Evolutionary conservation across 2,888 invertebrate genomes (phyloP), one percentile per base, ranked within the genome.

Genomic region (Germaria angustata): DNA sequence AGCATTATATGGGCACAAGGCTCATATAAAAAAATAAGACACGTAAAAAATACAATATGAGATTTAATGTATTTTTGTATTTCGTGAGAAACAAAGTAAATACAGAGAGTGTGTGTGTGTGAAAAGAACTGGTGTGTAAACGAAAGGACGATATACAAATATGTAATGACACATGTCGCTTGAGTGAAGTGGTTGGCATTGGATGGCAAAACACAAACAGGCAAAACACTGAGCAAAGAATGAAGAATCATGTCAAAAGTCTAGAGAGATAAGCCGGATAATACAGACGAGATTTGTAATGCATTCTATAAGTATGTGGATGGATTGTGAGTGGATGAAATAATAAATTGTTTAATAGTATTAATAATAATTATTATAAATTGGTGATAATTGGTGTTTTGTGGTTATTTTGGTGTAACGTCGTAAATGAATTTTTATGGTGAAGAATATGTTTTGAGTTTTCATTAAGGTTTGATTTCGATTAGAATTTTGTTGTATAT

Each of bases 401-500:
- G 59, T 61, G 55, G 36, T 39, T 59, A 36, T 53, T 28, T 71
- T 51, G 65, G 63, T 55, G 71, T 63, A 39, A 39, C 17, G 17
- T 34, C 49, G 34, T 66, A 69, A 73, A 78, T 63, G 46, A 65
- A 77, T 76, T 32, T 46, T 46, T 46, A 73, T 69, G 75, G 65
- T 55, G 59, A 71, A 81, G 44, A 72, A 46, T 80, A 66, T 75
- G 51, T 66, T 66, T 69, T 78, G 79, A 82, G 80, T 84, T 78
- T 84, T 80, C 53, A 75, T 66, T 81, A 69, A 77, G 84, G 81
- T 83, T 81, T 71, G 69, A 75, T 77, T 77, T 68, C 65, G 61
- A 75, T 63, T 72, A 75, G 79, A 81, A 73, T 39, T 77, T 46
- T 73, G 71, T 71, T 72, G 80, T 84, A 85, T 86, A 86, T 57